Percentiles rank a stretch among this genome's conserved stretches.
These are phyloP conservation scores for Oryzias curvinotus DNA, from an alignment of 2,113 vertebrate genomes.

Conservation along the genomic window DNA sequence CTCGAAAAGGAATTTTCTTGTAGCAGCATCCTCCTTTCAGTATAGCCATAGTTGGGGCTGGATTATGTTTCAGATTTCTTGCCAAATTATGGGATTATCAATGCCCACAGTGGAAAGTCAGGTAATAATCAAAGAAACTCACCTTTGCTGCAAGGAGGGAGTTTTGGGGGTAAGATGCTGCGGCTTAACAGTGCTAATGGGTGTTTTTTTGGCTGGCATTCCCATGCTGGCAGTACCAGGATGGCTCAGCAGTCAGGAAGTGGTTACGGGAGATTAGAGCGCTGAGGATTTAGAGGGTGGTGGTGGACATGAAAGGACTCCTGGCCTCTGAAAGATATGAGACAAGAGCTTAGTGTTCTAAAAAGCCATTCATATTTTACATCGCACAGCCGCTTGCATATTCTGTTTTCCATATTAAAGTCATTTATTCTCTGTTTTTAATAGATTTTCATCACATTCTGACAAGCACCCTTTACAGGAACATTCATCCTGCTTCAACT, in stretches of 20 bases:
- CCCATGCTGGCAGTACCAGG: slow-evolving; percentile 42
- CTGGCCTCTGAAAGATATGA: slow-evolving; percentile 28
- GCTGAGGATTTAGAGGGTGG: slow-evolving; percentile 49
- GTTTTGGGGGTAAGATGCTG: slow-evolving; percentile 7
- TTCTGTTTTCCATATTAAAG: neutral
- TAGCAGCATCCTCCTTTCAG: neutral
- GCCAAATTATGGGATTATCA: slow-evolving; percentile 45
- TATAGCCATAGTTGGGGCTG: slow-evolving; percentile 14
- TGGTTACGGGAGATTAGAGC: slow-evolving; percentile 60
- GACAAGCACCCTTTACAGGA: neutral
- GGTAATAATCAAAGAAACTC: slow-evolving; percentile 48
- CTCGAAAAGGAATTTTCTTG: too few relatives aligned
- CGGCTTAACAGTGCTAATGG: slow-evolving; percentile 55
- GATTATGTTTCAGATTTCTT: slow-evolving; percentile 28
- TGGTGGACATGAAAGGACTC: slow-evolving; percentile 45
- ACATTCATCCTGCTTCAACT: slow-evolving; percentile 3
- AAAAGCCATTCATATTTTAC: slow-evolving; percentile 1
- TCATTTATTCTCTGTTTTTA: slow-evolving; percentile 1
- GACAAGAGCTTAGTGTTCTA: slow-evolving; percentile 10
- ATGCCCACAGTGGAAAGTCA: slow-evolving; percentile 27
- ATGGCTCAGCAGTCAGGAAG: slow-evolving; percentile 46
- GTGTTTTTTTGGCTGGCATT: slow-evolving; percentile 31
- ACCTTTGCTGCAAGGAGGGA: slow-evolving; percentile 42
- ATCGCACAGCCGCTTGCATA: neutral
- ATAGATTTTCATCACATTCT: neutral